These are phyloP conservation scores for Nannospalax galili DNA, from an alignment of 2,113 vertebrate genomes.

Conservation along the genomic window DNA sequence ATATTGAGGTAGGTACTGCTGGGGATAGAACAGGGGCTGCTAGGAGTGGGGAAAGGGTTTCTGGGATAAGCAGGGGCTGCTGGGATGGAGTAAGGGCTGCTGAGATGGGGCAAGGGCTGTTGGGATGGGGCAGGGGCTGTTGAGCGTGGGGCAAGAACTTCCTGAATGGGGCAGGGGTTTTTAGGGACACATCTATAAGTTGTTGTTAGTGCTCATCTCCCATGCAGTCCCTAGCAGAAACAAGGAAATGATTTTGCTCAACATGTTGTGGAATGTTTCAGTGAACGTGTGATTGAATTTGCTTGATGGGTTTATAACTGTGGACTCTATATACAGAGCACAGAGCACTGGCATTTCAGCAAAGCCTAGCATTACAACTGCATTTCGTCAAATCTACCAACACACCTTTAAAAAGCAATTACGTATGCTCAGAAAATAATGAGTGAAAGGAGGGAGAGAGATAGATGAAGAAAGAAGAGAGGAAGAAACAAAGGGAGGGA, in stretches of 20 bases:
- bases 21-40: neutral
- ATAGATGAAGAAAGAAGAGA: too few relatives aligned
- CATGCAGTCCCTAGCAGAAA: neutral
- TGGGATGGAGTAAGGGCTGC: neutral
- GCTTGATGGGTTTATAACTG: neutral
- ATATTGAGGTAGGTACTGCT: neutral
- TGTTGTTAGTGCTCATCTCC: neutral
- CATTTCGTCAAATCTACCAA: neutral
- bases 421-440: neutral
- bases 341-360: neutral
- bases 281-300: neutral
- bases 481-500: neutral
- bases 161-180: neutral
- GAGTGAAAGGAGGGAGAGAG: too few relatives aligned
- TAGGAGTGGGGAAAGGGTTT: neutral
- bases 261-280: neutral
- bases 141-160: neutral
- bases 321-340: neutral
- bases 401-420: neutral
- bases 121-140: too few relatives aligned
- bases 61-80: neutral
- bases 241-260: neutral
- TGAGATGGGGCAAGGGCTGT: neutral
- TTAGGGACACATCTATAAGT: neutral
- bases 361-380: neutral